Evolutionary conservation across 2,888 invertebrate genomes (phyloP).

Genomic region (Catonia carolina): DNA sequence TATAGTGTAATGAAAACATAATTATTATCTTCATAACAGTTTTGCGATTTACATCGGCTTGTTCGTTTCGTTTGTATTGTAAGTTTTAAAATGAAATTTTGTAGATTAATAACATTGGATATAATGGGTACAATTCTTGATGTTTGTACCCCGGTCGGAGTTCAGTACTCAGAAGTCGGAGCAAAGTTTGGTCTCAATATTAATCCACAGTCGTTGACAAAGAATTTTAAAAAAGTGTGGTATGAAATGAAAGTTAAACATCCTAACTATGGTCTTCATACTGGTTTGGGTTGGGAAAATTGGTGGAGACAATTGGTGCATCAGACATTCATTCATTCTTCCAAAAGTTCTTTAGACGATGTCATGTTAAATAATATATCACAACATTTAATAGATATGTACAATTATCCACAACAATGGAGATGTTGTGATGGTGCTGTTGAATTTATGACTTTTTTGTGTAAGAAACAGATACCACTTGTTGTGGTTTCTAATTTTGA

Average conservation of each 20-base stretch:
- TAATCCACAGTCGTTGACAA: constrained; percentile 51
- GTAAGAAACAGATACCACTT: constrained; percentile 45
- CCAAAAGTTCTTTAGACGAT: constrained; percentile 41
- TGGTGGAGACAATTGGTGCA: constrained; percentile 76
- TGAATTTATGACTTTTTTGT: constrained; percentile 57
- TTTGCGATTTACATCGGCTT: too few relatives aligned
- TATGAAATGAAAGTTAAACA: constrained; percentile 56
- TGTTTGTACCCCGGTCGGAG: constrained; percentile 61
- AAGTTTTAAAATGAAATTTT: too few relatives aligned
- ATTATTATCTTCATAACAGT: too few relatives aligned
- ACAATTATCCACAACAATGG: constrained; percentile 68
- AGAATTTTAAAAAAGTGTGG: constrained; percentile 60
- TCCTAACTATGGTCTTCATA: constrained; percentile 72
- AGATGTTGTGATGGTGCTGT: constrained; percentile 56
- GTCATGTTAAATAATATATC: constrained; percentile 48
- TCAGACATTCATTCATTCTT: constrained; percentile 50
- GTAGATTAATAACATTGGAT: constrained; percentile 71
- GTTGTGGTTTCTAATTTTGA: constrained; percentile 89
- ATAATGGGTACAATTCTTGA: constrained; percentile 77
- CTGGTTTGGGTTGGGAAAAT: constrained; percentile 62
- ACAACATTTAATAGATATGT: constrained; percentile 58
- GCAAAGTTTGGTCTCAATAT: constrained; percentile 59
- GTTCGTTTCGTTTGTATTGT: too few relatives aligned
- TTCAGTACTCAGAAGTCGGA: constrained; percentile 67
- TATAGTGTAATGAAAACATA: too few relatives aligned